Conservation (phyloP, 2,797 vertebrate species). For the Anomalospiza imberbis region DNA sequence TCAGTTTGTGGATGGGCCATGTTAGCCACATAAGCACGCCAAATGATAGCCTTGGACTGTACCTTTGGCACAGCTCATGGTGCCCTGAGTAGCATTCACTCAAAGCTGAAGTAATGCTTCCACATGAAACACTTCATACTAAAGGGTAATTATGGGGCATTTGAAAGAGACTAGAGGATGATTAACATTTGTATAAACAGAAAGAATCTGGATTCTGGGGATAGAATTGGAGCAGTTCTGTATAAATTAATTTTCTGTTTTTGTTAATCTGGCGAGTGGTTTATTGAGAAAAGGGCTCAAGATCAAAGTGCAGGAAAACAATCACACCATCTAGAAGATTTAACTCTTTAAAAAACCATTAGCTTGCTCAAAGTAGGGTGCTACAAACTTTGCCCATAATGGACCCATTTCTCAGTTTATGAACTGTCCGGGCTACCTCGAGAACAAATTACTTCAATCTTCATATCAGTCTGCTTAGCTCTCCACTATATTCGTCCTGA, state of each 20-base stretch:
- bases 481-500: neutral
- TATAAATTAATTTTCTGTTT: neutral
- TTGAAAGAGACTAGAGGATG: conserved; percentile 7
- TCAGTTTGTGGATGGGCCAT: conserved; percentile 7
- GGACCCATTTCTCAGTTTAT: neutral
- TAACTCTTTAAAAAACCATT: neutral
- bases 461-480: neutral
- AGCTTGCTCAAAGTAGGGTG: neutral
- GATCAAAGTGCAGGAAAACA: neutral
- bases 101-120: conserved; percentile 26
- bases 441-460: neutral
- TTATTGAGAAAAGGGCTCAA: conserved; percentile 8
- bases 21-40: neutral
- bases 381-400: neutral
- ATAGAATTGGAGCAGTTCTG: conserved; percentile 3
- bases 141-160: conserved; percentile 22
- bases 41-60: conserved; percentile 33
- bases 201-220: neutral
- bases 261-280: neutral
- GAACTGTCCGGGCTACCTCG: neutral
- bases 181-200: conserved; percentile 37
- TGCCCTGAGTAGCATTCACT: neutral
- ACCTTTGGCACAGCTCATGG: conserved; percentile 23
- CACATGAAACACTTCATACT: conserved; percentile 21
- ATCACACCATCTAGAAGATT: neutral